Evolutionary conservation across 2,888 invertebrate species (phyloP).

Genomic region (Alitta virens): DNA sequence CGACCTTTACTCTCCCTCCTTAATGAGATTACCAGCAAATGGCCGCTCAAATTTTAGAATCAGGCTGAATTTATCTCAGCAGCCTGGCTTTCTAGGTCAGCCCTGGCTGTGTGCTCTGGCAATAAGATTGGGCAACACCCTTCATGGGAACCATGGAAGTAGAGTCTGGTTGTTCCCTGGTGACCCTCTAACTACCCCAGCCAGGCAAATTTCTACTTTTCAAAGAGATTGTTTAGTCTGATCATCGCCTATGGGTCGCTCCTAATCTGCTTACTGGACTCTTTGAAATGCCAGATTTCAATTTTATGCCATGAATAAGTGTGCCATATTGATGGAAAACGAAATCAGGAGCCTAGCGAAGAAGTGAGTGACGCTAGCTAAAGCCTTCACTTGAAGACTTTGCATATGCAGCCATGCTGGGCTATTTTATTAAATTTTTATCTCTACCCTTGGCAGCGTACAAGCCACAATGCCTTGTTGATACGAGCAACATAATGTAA

Average conservation of each 20-base stretch:
- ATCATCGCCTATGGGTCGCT: conserved; percentile 6
- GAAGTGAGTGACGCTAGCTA: background rate
- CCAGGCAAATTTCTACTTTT: background rate
- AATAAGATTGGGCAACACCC: background rate
- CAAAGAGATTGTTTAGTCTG: background rate
- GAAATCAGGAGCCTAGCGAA: background rate
- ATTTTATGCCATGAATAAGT: conserved; percentile 10
- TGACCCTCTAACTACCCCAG: no score
- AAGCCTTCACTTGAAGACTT: conserved; percentile 8
- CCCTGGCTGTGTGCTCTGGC: no score
- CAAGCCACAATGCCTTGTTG: background rate
- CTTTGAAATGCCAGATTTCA: conserved; percentile 18
- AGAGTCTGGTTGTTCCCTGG: no score
- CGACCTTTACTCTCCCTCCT: no score
- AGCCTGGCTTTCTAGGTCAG: no score
- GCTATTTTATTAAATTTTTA: conserved; percentile 2
- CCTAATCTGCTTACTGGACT: conserved; percentile 11
- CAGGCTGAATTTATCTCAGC: no score
- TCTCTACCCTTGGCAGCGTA: background rate
- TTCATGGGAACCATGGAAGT: conserved; percentile 1
- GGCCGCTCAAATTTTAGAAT: no score
- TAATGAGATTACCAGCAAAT: no score
- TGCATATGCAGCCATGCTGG: conserved; percentile 4
- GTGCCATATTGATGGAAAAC: conserved; percentile 5
- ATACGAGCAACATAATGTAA: background rate